Evolutionary conservation across 2,888 invertebrate genomes (phyloP), one percentile per base, ranked within the genome.

Genomic region (Polylopha cassiicola): DNA sequence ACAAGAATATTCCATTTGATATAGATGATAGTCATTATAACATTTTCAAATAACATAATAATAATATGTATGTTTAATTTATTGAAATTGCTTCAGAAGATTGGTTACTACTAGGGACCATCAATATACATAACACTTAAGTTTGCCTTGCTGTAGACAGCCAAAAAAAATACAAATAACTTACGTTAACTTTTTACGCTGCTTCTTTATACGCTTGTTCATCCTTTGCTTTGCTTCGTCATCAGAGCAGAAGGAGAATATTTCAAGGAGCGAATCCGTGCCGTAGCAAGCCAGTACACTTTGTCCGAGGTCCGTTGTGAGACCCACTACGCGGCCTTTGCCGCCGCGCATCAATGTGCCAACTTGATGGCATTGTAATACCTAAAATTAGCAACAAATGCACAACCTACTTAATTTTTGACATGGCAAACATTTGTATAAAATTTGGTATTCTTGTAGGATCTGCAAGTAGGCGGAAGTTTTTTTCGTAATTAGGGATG

Each of bases 281-380:
- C 97, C 97, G 65, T 95, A 93, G 66, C 95, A 95, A 1, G 90
- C 91, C 2, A 98, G 65, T 10, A 95, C 74, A 45, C 88, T 88
- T 47, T 92, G 91, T 10, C 92, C 89, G 0, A 85, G 73, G 73
- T 98, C 96, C 1, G 90, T 87, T 8, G 87, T 81, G 58, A 98
- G 84, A 11, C 91, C 90, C 0, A 92, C 89, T 1, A 97, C 92
- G 53, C 96, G 87, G 2, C 95, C 96, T 51, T 87, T 89, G 0
- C 94, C 92, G 16, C 90, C 89, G 33, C 97, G 89, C 46, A 95
- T 84, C 24, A 98, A 87, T 1, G 91, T 89, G 1, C 98, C 98
- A 36, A 91, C 88, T 79, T 93, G 93, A 39, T 87, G 88, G 58
- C 95, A 93, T 61, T 89, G 89, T 29, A 98, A 70, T 9, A 80